phyloP scores from a whole-genome alignment of 2,888 invertebrate species.

The Salticus scenicus region DNA sequence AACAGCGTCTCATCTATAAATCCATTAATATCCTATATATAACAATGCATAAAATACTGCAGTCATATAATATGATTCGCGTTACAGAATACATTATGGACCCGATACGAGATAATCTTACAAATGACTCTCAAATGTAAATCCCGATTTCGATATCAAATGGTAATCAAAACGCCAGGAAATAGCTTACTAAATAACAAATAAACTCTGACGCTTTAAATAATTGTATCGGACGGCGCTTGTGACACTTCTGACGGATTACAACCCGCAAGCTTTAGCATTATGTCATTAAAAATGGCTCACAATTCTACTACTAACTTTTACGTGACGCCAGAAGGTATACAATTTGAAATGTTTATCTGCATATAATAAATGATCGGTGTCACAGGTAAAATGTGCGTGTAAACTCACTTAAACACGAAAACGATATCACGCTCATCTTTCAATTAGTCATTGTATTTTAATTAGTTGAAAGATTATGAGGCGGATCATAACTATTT shows the following conservation, averaged over 20 bases:
- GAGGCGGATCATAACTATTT: neutral
- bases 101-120: neutral
- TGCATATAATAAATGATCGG: neutral
- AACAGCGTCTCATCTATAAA: no score
- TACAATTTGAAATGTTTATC: neutral
- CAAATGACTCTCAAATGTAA: neutral
- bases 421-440: neutral
- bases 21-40: no score
- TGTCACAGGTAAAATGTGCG: neutral
- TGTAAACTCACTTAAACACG: neutral
- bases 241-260: neutral
- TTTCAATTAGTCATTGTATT: slow-evolving; percentile 12
- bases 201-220: neutral
- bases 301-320: neutral
- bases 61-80: no score
- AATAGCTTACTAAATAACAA: neutral
- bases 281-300: neutral
- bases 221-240: neutral
- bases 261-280: neutral
- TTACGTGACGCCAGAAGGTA: neutral
- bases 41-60: no score
- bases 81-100: neutral
- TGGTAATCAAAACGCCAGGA: neutral
- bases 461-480: slow-evolving; percentile 1
- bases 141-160: neutral